A percentile compares a stretch with the other conserved stretches of the same genome.
Evolutionary conservation across 2,888 invertebrate genomes (phyloP).

Genomic region (Tenthredo mesomela): DNA sequence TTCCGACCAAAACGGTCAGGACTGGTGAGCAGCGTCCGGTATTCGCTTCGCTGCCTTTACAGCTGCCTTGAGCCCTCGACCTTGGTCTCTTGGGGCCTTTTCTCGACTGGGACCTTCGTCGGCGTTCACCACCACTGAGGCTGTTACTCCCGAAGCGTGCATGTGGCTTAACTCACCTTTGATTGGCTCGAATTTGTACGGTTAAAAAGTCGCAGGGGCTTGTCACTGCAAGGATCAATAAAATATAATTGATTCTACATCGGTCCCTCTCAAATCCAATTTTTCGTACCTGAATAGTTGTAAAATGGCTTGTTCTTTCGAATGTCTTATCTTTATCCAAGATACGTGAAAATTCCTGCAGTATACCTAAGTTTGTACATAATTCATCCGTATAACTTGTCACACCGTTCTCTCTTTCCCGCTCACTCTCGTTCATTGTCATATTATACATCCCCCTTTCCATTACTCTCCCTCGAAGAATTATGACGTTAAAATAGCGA

Average conservation of each 20-base stretch:
- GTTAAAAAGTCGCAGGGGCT: background rate
- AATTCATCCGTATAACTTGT: conserved; percentile 12
- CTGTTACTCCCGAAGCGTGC: background rate
- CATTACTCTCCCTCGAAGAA: background rate
- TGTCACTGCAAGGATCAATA: background rate
- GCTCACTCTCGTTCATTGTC: background rate
- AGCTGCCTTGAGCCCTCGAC: conserved; percentile 25
- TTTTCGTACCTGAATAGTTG: background rate
- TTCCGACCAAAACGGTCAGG: conserved; percentile 48
- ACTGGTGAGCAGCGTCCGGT: conserved; percentile 47
- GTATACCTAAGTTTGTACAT: background rate
- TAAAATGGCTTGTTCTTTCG: background rate
- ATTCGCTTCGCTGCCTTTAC: conserved; percentile 33
- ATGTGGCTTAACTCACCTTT: background rate
- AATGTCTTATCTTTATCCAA: background rate
- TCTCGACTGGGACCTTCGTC: conserved; percentile 32
- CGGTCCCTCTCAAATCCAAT: background rate
- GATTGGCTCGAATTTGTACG: background rate
- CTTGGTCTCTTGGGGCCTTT: conserved; percentile 34
- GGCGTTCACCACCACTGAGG: background rate
- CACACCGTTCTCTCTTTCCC: conserved; percentile 5
- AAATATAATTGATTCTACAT: background rate
- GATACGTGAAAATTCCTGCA: background rate
- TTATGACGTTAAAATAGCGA: conserved; percentile 14
- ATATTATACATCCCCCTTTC: background rate